phyloP scores from a whole-genome alignment of 1,140 invertebrate genomes.

The Cheumatopsyche charites region DNA sequence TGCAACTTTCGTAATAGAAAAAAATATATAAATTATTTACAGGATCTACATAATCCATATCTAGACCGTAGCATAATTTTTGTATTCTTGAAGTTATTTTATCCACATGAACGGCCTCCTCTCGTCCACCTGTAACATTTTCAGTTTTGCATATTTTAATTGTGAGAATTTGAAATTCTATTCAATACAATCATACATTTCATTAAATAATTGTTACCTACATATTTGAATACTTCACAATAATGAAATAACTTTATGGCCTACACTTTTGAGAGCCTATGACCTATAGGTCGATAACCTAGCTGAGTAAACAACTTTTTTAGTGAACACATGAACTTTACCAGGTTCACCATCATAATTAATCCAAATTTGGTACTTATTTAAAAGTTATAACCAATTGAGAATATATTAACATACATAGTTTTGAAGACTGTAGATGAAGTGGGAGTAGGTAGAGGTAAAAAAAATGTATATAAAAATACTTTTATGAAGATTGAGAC shows the following conservation, averaged over 20 bases:
- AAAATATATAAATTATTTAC: conserved; percentile 64
- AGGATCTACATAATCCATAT: conserved; percentile 95
- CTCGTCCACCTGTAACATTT: conserved; percentile 75
- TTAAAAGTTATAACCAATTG: no score
- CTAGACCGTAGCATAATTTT: conserved; percentile 94
- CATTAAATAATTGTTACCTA: conserved; percentile 25
- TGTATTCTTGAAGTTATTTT: conserved; percentile 97
- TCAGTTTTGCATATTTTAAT: background rate
- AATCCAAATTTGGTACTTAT: no score
- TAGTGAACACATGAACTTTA: no score
- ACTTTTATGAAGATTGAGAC: no score
- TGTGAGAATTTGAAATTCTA: background rate
- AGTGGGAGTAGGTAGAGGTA: no score
- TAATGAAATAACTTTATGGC: conserved; percentile 9
- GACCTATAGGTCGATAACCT: no score
- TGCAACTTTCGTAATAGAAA: no score
- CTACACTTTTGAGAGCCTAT: background rate
- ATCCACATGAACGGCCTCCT: conserved; percentile 94
- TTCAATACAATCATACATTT: background rate
- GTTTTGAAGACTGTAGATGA: no score
- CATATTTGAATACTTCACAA: background rate
- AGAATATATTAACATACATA: no score
- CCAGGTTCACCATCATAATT: no score
- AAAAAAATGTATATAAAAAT: no score
- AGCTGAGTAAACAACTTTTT: background rate